Evolutionary conservation across 1,140 invertebrate genomes (phyloP).

Genomic region (Caenorhabditis remanei): DNA sequence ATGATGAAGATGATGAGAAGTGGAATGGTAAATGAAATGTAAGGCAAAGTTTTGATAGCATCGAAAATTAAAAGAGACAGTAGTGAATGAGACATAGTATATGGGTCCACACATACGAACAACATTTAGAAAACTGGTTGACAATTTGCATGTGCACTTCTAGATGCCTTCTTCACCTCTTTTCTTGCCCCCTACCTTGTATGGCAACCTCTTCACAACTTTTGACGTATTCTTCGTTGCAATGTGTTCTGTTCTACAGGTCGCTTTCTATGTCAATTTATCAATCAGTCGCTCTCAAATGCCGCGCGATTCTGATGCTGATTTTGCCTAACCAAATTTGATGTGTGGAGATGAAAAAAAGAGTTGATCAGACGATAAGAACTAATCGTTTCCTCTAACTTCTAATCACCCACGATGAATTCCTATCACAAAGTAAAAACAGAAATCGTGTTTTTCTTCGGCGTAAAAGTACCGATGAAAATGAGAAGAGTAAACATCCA

Average conservation of each 20-base stretch:
- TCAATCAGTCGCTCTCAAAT: constrained; percentile 38
- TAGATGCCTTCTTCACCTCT: background rate
- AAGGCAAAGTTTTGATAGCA: constrained; percentile 33
- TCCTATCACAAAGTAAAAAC: background rate
- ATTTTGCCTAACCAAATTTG: constrained; percentile 47
- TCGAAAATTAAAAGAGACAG: constrained; percentile 23
- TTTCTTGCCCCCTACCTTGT: background rate
- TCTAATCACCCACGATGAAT: constrained; percentile 12
- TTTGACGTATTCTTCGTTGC: constrained; percentile 20
- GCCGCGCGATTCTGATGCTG: constrained; percentile 25
- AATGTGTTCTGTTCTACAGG: constrained; percentile 50
- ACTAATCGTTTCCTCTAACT: constrained; percentile 14
- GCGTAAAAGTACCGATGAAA: constrained; percentile 29
- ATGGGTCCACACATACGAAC: constrained; percentile 38
- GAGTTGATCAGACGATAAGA: constrained; percentile 29
- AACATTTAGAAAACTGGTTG: constrained; percentile 49
- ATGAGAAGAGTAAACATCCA: constrained; percentile 42
- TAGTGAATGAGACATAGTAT: constrained; percentile 28
- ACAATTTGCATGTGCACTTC: constrained; percentile 51
- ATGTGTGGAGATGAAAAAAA: constrained; percentile 13
- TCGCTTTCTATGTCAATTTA: constrained; percentile 33
- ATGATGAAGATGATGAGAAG: background rate
- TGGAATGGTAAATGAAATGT: background rate
- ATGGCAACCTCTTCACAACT: constrained; percentile 49
- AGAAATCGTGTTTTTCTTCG: constrained; percentile 37